Base-by-base conservation (phyloP, 2,888 invertebrate genomes). In the Ceriagrion tenellum region DNA sequence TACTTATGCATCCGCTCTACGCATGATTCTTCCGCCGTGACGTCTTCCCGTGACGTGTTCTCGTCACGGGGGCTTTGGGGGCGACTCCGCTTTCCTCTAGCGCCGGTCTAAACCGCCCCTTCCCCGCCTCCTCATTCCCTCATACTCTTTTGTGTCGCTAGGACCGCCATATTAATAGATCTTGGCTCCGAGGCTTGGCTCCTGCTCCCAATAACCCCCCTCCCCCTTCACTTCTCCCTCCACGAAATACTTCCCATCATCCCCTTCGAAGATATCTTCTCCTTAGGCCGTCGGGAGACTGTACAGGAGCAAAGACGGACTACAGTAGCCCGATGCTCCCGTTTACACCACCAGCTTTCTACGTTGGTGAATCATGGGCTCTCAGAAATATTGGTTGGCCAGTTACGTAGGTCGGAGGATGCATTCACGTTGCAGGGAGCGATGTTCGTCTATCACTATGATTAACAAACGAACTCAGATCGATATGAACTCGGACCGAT, bases 111-210 rank as follows among this genome's bases (percentile, higher is more conserved):
- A 23, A 69, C n/a, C 26, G 6, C 35, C 30, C n/a, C n/a, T n/a
- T n/a, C n/a, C n/a, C n/a, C n/a, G n/a, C n/a, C 30, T 16, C 59
- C 59, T 90, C 20, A 20, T 35, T 74, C 93, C 47, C 93, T 26
- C 69, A 35, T 55, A 26, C 89, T 89, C 89, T 55, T 55, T 47
- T 89, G 89, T 89, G 93, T 93, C 93, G 93, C 93, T 91, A 59
- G 40, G 63, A 40, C 69, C 47, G 40, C 93, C 93, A 93, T 59
- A 59, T 93, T 93, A 93, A 93, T 93, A 93, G 93, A 63, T 93
- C 69, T 69, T 93, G 93, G 93, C 93, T 93, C 69, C 69, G 63
- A 8, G 26, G 93, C 69, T 93, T 93, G 93, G 93, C 93, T 69
- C 93, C 69, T n/a, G 26, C 35, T 93, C 59, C 18, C 69, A 69